Evolutionary conservation across 2,888 invertebrate species (phyloP).

Genomic region (Teleiodes luculella): DNA sequence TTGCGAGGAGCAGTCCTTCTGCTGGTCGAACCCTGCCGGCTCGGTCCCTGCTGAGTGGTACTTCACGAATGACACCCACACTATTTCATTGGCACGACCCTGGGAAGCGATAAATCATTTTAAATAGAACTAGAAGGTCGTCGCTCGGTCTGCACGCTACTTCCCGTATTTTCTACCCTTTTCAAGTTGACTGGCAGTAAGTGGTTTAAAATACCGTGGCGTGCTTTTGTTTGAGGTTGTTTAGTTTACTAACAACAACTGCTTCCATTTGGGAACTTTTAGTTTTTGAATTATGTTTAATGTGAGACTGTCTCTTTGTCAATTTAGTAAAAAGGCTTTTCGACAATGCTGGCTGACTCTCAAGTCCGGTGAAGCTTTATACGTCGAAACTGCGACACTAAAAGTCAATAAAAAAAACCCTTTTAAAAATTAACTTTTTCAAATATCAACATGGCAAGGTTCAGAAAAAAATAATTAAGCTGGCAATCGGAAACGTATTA

Average conservation of each 20-base stretch:
- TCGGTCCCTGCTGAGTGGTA: slow-evolving; percentile 86
- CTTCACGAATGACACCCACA: slow-evolving; percentile 91
- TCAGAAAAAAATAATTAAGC: too few relatives aligned
- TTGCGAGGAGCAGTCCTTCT: slow-evolving; percentile 85
- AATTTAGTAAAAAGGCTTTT: too few relatives aligned
- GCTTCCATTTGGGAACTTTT: too few relatives aligned
- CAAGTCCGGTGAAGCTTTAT: too few relatives aligned
- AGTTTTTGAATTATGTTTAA: not conserved
- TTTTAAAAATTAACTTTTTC: too few relatives aligned
- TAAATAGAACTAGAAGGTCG: slow-evolving; percentile 14
- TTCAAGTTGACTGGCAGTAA: slow-evolving; percentile 5
- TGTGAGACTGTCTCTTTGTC: too few relatives aligned
- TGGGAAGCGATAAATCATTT: slow-evolving; percentile 39
- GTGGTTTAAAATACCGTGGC: slow-evolving; percentile 7
- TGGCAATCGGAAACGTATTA: too few relatives aligned
- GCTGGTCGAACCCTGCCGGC: slow-evolving; percentile 81
- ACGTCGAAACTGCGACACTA: too few relatives aligned
- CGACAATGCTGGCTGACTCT: too few relatives aligned
- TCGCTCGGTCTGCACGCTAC: slow-evolving; percentile 3
- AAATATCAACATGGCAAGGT: too few relatives aligned
- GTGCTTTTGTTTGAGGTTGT: not conserved
- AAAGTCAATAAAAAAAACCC: too few relatives aligned
- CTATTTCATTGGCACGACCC: slow-evolving; percentile 86
- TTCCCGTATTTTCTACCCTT: slow-evolving; percentile 5
- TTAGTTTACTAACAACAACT: not conserved